Evolutionary conservation across 2,888 invertebrate genomes (phyloP).

Genomic region (Sesamia inferens): DNA sequence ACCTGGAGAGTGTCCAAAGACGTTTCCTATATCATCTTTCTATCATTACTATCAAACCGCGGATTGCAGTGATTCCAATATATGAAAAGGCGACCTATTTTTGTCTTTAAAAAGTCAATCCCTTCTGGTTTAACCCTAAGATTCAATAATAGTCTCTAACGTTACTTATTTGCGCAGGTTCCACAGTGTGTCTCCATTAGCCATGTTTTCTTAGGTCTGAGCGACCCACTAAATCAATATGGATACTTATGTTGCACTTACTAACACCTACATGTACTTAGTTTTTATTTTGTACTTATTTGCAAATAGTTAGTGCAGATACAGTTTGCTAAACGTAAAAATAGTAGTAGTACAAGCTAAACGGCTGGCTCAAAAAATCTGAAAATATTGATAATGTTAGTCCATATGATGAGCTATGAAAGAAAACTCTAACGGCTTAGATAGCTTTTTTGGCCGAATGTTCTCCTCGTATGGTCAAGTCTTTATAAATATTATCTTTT

Average conservation of each 20-base stretch:
- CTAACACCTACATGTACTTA: constrained; percentile 34
- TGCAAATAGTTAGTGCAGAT: constrained; percentile 8
- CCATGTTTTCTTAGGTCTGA: constrained; percentile 68
- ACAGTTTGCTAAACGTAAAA: not conserved
- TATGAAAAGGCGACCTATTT: not conserved
- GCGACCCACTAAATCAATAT: constrained; percentile 58
- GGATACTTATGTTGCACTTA: constrained; percentile 43
- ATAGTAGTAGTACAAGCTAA: too few species aligned
- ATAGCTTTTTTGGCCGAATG: too few species aligned
- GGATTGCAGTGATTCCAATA: too few species aligned
- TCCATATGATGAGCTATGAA: too few species aligned
- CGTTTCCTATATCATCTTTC: too few species aligned
- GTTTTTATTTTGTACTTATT: constrained; percentile 43
- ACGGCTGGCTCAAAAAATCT: too few species aligned
- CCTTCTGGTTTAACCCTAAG: not conserved
- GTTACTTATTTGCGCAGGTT: constrained; percentile 60
- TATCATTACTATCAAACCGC: not conserved
- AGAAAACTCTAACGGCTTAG: too few species aligned
- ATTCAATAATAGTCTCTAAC: constrained; percentile 20
- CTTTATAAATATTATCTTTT: not conserved
- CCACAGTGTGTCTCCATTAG: constrained; percentile 67
- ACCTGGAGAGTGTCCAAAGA: too few species aligned
- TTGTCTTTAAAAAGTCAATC: not conserved
- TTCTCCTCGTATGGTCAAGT: not conserved
- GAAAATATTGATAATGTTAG: too few species aligned